Conservation (phyloP, 2,113 vertebrate species). For the western clawed frog (Xenopus tropicalis) region UCB_Xtro_10.0 CM004446.2:40431001-40431500, state of each 20-base stretch:
- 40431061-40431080: slow-evolving; percentile 36
- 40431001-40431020: background rate
- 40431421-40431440: slow-evolving; percentile 25
- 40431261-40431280: too few species aligned
- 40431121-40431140: slow-evolving; percentile 11
- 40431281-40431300: too few species aligned
- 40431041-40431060: slow-evolving; percentile 20
- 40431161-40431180: slow-evolving; percentile 34
- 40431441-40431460: too few species aligned
- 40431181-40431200: background rate
- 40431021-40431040: background rate
- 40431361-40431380: slow-evolving; percentile 31
- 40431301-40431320: too few species aligned
- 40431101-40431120: slow-evolving; percentile 18
- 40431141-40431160: slow-evolving; percentile 24
- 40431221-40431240: background rate
- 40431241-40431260: too few species aligned
- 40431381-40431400: slow-evolving; percentile 28
- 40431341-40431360: background rate
- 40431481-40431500: too few species aligned
- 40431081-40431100: slow-evolving; percentile 32
- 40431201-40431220: background rate
- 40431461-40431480: too few species aligned
- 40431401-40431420: slow-evolving; percentile 33
- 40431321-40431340: background rate